phyloP scores from a whole-genome alignment of 1,140 invertebrate species.

The Plodia interpunctella region DNA sequence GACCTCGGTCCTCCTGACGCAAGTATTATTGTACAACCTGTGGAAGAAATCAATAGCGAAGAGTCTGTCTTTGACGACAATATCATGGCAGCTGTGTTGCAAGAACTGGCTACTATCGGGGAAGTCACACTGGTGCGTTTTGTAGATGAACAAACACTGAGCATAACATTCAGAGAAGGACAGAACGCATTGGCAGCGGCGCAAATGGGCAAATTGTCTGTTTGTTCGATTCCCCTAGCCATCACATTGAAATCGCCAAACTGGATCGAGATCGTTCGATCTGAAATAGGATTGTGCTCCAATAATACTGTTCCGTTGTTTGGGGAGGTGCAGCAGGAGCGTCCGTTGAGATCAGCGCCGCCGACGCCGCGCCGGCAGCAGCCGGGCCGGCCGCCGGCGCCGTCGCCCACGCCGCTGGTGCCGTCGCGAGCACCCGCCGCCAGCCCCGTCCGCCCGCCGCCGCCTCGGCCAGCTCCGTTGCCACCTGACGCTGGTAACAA shows the following conservation, averaged over 20 bases:
- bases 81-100: constrained; percentile 84
- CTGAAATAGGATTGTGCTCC: constrained; percentile 89
- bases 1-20: constrained; percentile 96
- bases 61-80: constrained; percentile 81
- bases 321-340: constrained; percentile 56
- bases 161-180: constrained; percentile 93
- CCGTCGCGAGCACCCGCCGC: constrained; percentile 77
- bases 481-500: constrained; percentile 58
- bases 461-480: constrained; percentile 74
- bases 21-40: constrained; percentile 89
- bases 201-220: constrained; percentile 70
- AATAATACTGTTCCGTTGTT: constrained; percentile 89
- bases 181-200: constrained; percentile 88
- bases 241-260: constrained; percentile 90
- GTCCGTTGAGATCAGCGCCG: constrained; percentile 63
- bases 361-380: constrained; percentile 72
- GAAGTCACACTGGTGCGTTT: constrained; percentile 94
- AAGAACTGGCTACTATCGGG: constrained; percentile 86
- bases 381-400: constrained; percentile 75
- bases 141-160: constrained; percentile 90
- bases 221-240: constrained; percentile 83
- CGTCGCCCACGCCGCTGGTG: constrained; percentile 78
- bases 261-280: constrained; percentile 88
- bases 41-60: constrained; percentile 65
- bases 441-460: constrained; percentile 69